Conservation (phyloP, 2,888 invertebrate genomes). For the Nomada ruficornis region DNA sequence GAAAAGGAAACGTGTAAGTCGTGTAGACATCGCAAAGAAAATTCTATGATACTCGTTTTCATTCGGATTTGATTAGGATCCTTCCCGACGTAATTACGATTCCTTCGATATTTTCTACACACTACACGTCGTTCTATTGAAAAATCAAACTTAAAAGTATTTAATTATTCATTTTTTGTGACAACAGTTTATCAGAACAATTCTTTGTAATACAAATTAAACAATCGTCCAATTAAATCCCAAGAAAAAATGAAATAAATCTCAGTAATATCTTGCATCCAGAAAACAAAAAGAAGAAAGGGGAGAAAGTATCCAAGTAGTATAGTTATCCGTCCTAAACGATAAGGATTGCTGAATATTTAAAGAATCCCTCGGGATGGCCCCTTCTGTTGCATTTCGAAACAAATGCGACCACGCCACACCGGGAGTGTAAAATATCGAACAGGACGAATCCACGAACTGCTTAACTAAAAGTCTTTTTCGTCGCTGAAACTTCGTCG, state of each 20-base stretch:
- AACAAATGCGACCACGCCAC: slow-evolving; percentile 29
- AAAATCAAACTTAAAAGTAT: too few relatives aligned
- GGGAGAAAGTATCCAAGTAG: too few relatives aligned
- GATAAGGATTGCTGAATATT: slow-evolving; percentile 37
- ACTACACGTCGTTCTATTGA: too few relatives aligned
- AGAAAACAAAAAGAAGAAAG: too few relatives aligned
- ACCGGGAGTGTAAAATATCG: slow-evolving; percentile 39
- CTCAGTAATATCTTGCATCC: background rate
- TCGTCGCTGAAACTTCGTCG: slow-evolving; percentile 19
- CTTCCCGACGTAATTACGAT: too few relatives aligned
- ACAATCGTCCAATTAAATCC: background rate
- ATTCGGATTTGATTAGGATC: background rate
- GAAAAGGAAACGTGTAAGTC: slow-evolving; percentile 7
- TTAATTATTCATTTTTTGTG: too few relatives aligned
- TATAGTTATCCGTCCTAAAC: background rate
- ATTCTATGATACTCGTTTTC: background rate
- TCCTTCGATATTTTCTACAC: too few relatives aligned
- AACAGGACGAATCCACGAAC: slow-evolving; percentile 28
- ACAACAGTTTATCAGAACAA: too few relatives aligned
- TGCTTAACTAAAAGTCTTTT: slow-evolving; percentile 44
- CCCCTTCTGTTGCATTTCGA: slow-evolving; percentile 14
- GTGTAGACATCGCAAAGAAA: slow-evolving; percentile 2
- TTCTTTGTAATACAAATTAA: too few relatives aligned
- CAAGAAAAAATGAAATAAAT: background rate
- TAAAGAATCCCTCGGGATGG: slow-evolving; percentile 25